Base-by-base conservation (phyloP, 2,797 vertebrate species). In the Lycodopsis pacificus region DNA sequence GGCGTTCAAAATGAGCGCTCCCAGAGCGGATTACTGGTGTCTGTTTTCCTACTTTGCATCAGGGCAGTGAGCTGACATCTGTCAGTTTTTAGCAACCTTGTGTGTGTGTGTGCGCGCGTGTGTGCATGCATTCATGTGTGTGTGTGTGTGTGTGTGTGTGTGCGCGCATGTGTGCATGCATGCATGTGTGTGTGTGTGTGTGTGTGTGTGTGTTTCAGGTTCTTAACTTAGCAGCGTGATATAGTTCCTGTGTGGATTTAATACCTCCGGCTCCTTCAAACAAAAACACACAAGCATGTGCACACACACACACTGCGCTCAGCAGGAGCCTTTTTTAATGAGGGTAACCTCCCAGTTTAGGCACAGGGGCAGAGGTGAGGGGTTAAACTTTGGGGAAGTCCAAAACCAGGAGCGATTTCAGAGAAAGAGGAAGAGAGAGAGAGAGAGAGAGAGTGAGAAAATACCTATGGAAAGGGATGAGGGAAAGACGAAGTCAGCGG, bases 251-350 rank as follows among this genome's bases (percentile, higher is more conserved):
- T 83, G 84, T 76, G 77, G 80, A 75, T 91, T 88, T 77, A 86
- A 90, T 90, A 87, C 89, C 77, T 90, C 86, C 65, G 65, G 84
- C 78, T 64, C 49, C 67, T 85, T 89, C 73, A 87, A 87, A 89
- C 70, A 84, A 81, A 88, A 82, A 80, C 65, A 25, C 36, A 20
- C 22, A 5, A n/a, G 83, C 67, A 69, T 22, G 38, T 65, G 61
- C 64, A 20, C 67, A 32, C 64, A 30, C 67, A 27, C 53, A 42
- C 58, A 74, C 78, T n/a, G n/a, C n/a, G n/a, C 91, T 89, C 92
- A 91, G 90, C 86, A 51, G 91, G 93, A 91, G 88, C 89, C 89
- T 82, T 85, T 86, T 93, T 92, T 93, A 93, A 94, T 94, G 88
- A 93, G 91, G 83, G 81, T 73, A 87, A 79, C 88, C 86, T 89